Evolutionary conservation across 2,888 invertebrate genomes (phyloP).

Genomic region (Stramonita haemastoma): DNA sequence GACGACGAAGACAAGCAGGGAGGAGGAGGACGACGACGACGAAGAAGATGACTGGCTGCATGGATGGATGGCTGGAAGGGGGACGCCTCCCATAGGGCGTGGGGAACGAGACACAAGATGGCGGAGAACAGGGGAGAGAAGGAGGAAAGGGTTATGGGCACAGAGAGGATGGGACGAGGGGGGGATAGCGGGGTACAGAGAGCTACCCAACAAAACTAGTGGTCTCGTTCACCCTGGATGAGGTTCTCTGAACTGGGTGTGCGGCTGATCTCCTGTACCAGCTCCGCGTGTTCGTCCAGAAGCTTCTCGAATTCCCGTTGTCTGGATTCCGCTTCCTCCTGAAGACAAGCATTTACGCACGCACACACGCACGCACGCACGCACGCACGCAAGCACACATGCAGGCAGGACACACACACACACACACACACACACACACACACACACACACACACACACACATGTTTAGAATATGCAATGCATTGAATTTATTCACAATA

Average conservation of each 20-base stretch:
- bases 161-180: background rate
- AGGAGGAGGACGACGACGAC: background rate
- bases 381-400: background rate
- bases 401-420: background rate
- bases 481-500: too few relatives aligned
- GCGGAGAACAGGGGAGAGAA: background rate
- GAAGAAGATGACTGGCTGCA: background rate
- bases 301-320: conserved; percentile 68
- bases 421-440: background rate
- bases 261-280: conserved; percentile 65
- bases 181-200: background rate
- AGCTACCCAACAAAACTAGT: conserved; percentile 22
- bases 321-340: conserved; percentile 68
- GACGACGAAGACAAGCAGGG: background rate
- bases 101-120: background rate
- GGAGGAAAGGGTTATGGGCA: background rate
- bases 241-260: conserved; percentile 62
- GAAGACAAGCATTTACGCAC: conserved; percentile 36
- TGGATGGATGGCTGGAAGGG: background rate
- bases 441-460: conserved; percentile 10
- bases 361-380: background rate
- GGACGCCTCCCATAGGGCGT: background rate
- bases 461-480: background rate
- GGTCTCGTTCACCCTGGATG: conserved; percentile 52
- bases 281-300: conserved; percentile 65